Base-by-base conservation (phyloP, 2,888 invertebrate genomes). In the Acrobasis repandana region DNA sequence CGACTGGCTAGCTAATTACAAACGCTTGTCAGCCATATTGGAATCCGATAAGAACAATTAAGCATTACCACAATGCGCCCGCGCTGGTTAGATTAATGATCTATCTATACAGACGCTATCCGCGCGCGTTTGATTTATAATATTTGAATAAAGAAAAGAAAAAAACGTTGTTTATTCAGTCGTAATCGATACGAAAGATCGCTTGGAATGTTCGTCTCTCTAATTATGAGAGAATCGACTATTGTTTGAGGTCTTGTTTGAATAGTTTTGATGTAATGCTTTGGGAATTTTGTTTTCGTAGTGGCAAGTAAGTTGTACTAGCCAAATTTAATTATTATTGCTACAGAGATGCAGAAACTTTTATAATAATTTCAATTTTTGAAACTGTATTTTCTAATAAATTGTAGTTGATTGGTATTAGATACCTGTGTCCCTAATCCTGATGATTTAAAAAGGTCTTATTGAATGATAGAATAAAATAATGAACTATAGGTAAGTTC, bases 41-140 rank as follows among this genome's bases (percentile, higher is more conserved):
- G 82, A 83, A 84, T 85, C 79, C 83, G 88, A 90, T 90, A 90
- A 89, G 88, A 89, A 89, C 88, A 90, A 90, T 90, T 90, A 90
- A 88, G 86, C 78, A 79, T 80, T 87, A 83, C 84, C 77, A 81
- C 77, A 78, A 73, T 79, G 88, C 65, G 74, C 76, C 15, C 73
- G 85, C 83, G 82, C 78, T 70, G 68, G 72, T 79, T 51, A 90
- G 88, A 89, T 90, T 87, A 90, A 90, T 90, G 86, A 88, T 83
- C 79, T 76, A 77, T 82, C 82, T 79, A 67, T 69, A 71, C 79
- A 78, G 83, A 86, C 79, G 82, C 80, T 84, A 83, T 85, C 86
- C 76, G 88, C 82, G 88, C 72, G 86, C 84, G 77, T 89, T 90
- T 90, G 90, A 90, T 90, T 90, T 88, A 90, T 89, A 88, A 89